These are phyloP conservation scores for Halocynthia roretzi DNA, from an alignment of 23 tunicate species.

Conservation along the genomic window DNA sequence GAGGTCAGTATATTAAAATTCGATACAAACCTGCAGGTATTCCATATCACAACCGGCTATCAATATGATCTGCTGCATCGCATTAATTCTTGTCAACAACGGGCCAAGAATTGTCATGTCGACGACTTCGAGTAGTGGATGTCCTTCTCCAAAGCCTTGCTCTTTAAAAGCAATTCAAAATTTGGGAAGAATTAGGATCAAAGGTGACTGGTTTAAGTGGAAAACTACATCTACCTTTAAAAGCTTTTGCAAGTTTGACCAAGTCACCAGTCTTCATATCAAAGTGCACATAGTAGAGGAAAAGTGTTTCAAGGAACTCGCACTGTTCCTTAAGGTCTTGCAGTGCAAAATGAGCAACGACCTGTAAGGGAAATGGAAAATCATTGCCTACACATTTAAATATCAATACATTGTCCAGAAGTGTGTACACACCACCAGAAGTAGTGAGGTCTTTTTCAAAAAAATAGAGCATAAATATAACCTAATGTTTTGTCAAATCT, in stretches of 20 bases:
- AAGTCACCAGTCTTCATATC: constrained; percentile 45
- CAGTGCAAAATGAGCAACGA: constrained; percentile 32
- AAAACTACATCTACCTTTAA: constrained; percentile 36
- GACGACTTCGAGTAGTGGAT: constrained; percentile 42
- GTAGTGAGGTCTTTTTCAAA: too few relatives aligned
- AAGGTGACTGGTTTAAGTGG: not conserved
- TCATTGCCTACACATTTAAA: not conserved
- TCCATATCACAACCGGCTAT: constrained; percentile 91
- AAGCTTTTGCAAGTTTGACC: constrained; percentile 22
- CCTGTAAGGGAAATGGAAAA: constrained; percentile 15
- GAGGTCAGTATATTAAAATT: not conserved
- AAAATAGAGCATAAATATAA: too few relatives aligned
- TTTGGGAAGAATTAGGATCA: not conserved
- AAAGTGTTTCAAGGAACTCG: constrained; percentile 53
- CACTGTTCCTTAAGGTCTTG: constrained; percentile 81
- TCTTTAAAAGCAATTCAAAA: constrained; percentile 32
- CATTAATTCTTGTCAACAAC: constrained; percentile 38
- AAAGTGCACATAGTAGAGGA: constrained; percentile 69
- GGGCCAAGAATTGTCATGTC: constrained; percentile 25
- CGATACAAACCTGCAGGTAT: constrained; percentile 45
- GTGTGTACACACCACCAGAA: too few relatives aligned
- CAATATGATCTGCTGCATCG: constrained; percentile 54
- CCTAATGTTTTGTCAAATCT: too few relatives aligned
- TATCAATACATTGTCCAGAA: not conserved
- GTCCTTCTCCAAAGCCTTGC: constrained; percentile 58